Evolutionary conservation across 2,797 vertebrate genomes (phyloP), one percentile per base, ranked within the genome.

Genomic region (Ctenochaetus hawaiiensis): DNA sequence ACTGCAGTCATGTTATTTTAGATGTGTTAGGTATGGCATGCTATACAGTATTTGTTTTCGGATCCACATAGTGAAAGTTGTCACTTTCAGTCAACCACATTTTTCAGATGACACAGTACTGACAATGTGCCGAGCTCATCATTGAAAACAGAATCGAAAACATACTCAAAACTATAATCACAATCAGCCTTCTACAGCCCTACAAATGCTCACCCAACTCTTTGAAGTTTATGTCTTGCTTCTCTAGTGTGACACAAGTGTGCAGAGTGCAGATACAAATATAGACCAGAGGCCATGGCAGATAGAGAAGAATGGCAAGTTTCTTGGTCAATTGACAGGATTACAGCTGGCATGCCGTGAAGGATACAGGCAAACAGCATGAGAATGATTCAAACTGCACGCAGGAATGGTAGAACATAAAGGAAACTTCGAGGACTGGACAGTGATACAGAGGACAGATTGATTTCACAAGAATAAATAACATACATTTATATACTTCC

Each of bases 151-250:
- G 72, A 79, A 72, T 77, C 43, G n/a, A n/a, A 65, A 65, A 54
- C 54, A 78, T 51, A 22, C 47, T 81, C 34, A 76, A 72, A 82
- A 70, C 67, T 71, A 75, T 78, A 75, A 85, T 82, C 77, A 72
- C 72, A 77, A 58, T 82, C 44, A 71, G 47, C 30, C 45, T 60
- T 44, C 12, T 14, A 16, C 34, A 57, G 30, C 14, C 30, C 56
- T 59, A 26, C 44, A 47, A 68, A 12, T 48, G 6, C 23, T 65
- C 14, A 11, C 6, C 43, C 2, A 22, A 73, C 59, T 41, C 49
- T 49, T 60, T 49, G 3, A 76, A 61, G 48, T 51, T 54, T 4
- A 58, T 16, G 17, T 41, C 17, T 56, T 41, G 8, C 18, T 64
- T 53, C 11, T 58, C 20, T 67, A 34, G 30, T 22, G 49, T 49